phyloP scores from a whole-genome alignment of 2,797 vertebrate species.

The Graptemys geographica region DNA sequence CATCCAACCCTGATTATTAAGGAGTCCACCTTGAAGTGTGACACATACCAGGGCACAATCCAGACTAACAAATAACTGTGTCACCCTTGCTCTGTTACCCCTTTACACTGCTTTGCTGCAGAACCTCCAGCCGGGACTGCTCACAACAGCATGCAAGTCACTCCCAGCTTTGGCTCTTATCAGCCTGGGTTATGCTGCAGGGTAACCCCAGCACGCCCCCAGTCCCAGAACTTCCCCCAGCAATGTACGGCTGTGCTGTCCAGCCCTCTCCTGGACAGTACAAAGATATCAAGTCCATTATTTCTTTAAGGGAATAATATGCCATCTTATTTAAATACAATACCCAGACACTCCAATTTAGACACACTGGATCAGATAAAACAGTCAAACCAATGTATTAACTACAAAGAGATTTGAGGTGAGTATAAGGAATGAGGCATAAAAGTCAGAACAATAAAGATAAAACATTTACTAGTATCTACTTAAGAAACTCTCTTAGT shows the following conservation, averaged over 20 bases:
- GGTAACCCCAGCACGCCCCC: too few relatives aligned
- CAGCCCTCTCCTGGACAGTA: background rate
- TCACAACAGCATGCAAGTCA: background rate
- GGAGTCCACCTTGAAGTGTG: too few relatives aligned
- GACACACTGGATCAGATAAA: background rate
- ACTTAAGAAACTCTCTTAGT: background rate
- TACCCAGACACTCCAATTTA: background rate
- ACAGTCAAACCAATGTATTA: background rate
- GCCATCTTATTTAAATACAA: background rate
- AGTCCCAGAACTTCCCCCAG: background rate
- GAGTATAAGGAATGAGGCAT: background rate
- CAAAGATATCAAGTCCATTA: background rate
- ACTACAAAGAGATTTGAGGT: too few relatives aligned
- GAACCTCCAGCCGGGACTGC: too few relatives aligned
- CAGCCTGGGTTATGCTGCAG: background rate
- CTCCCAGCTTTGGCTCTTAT: background rate
- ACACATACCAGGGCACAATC: background rate
- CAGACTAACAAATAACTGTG: background rate
- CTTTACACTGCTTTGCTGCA: background rate
- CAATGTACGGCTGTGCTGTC: background rate
- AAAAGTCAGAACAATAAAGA: background rate
- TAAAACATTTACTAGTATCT: background rate
- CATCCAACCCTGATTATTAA: background rate
- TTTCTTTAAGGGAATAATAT: background rate
- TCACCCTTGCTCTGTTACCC: background rate